Conservation (phyloP, 92 coral and sea anemone species). For the Palythoa caribaeorum region DNA sequence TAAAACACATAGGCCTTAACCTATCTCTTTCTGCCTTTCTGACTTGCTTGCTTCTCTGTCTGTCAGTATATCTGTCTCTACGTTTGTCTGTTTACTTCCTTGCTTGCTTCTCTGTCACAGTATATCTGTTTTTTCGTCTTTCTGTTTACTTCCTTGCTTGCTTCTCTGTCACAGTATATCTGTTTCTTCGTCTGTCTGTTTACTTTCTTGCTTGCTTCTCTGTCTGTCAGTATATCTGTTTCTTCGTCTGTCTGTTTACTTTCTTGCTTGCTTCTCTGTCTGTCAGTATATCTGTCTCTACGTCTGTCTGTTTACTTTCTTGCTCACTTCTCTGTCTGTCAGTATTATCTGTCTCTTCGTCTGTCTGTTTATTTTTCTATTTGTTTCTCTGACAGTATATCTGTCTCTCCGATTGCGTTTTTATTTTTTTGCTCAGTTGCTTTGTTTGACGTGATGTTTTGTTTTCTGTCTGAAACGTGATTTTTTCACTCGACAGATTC, state of each 20-base stretch:
- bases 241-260: neutral
- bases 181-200: no score
- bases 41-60: no score
- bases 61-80: no score
- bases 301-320: neutral
- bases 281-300: neutral
- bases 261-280: no score
- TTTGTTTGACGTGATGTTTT: neutral
- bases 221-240: neutral
- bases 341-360: no score
- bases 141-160: neutral
- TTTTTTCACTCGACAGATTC: conserved; percentile 54
- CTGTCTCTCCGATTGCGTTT: no score
- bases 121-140: neutral
- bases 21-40: no score
- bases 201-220: neutral
- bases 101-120: no score
- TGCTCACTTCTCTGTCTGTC: neutral
- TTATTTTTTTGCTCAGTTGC: neutral
- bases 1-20: no score
- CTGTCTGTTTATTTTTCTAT: no score
- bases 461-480: neutral
- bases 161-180: neutral
- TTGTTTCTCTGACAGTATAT: no score
- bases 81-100: no score